phyloP scores from a whole-genome alignment of 2,113 vertebrate genomes.

The Semicossyphus pulcher region DNA sequence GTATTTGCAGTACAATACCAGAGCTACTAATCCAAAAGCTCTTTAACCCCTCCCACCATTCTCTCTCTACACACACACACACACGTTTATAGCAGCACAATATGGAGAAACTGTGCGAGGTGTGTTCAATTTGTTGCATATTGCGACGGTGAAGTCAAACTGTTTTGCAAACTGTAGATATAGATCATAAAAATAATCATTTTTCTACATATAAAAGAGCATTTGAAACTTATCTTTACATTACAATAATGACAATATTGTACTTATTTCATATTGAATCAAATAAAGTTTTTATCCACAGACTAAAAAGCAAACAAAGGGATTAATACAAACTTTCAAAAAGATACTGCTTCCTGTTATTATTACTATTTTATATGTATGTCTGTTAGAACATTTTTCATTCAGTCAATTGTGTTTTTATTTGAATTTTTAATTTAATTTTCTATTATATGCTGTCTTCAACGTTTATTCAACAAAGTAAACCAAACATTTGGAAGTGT shows the following conservation, averaged over 20 bases:
- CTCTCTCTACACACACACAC: conserved; percentile 4
- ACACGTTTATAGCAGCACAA: conserved; percentile 1
- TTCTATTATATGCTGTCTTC: too few species aligned
- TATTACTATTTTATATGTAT: too few species aligned
- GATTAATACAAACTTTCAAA: neutral
- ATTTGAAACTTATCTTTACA: neutral
- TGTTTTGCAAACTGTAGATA: neutral
- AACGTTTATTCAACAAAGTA: too few species aligned
- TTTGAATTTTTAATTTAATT: too few species aligned
- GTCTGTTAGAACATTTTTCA: too few species aligned
- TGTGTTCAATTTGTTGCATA: neutral
- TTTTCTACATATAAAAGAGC: neutral
- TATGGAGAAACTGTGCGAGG: neutral
- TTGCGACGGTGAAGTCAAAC: neutral
- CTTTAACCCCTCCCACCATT: conserved; percentile 55
- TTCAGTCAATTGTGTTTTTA: too few species aligned
- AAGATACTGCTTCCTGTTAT: too few species aligned
- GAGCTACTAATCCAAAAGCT: conserved; percentile 71
- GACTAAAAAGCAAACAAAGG: neutral
- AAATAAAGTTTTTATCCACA: too few species aligned
- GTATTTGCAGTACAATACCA: conserved; percentile 63
- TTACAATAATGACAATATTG: neutral
- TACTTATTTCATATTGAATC: too few species aligned
- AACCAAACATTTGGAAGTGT: too few species aligned
- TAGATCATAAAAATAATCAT: neutral